Evolutionary conservation across 2,113 vertebrate species (phyloP), one percentile per base, ranked within the genome.

Genomic region (Damaliscus lunatus): DNA sequence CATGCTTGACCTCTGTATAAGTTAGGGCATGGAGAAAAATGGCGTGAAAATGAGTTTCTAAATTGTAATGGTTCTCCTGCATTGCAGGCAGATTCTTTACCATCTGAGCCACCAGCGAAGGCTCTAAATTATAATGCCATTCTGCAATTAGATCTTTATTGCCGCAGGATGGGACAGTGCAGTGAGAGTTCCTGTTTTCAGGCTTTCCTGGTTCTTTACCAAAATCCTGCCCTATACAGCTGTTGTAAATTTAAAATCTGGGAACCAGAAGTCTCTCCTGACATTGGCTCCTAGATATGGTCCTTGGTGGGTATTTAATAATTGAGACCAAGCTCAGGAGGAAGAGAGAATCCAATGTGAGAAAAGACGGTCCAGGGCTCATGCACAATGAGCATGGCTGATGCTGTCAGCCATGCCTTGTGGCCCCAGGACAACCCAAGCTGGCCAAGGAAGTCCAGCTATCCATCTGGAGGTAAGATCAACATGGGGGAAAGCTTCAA

Each of bases 401-500:
- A 67, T n/a, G 64, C 33, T 67, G 33, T 64, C 62, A 17, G 62
- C 31, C 31, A 64, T 64, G 62, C 15, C 31, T 64, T 17, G 31
- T 2, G 31, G 62, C 62, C 62, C 7, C 62, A 64, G 31, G 62
- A 17, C 3, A 64, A 64, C 62, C 31, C 31, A 64, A n/a, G 62
- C 17, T 17, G 33, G 62, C 8, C 8, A n/a, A 19, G 33, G 16
- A 67, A 67, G 33, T 19, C 64, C 4, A 67, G 8, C 64, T 67
- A 19, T 67, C 64, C 33, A 19, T 10, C 64, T 19, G 8, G 33
- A n/a, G 8, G 33, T 67, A n/a, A 67, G 64, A n/a, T 19, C 64
- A 67, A n/a, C 64, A 67, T 0, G 1, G 16, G 8, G 8, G 17
- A 67, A 36, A 67, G 33, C 33, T 67, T 67, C 64, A n/a, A 19